Evolutionary conservation across 2,113 vertebrate species (phyloP), one percentile per base, ranked within the genome.

Genomic region (Tupaia chinensis): DNA sequence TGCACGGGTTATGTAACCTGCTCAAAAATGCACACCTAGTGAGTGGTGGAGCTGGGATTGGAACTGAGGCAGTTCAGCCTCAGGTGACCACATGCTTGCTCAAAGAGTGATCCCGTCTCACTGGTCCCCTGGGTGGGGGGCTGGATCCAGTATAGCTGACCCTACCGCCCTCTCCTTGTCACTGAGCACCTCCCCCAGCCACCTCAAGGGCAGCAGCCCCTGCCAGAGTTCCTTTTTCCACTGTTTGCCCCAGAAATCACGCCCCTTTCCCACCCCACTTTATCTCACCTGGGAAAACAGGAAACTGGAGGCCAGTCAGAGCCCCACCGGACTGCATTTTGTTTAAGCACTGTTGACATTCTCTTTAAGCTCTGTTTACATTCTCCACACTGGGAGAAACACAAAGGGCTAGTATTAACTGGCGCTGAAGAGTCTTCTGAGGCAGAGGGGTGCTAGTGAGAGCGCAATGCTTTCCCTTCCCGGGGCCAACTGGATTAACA

Each of bases 271-370:
- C 90, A 80, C 82, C 94, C 91, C 87, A 76, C n/a, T 70, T 85
- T 34, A 89, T 97, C 83, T 90, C 94, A 95, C 89, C 70, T 96
- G 95, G 34, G 95, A 97, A 98, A 97, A 68, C 94, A 97, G 96
- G 95, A 87, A 85, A 94, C 69, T 92, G 92, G 92, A 97, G 96
- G 82, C 60, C 95, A 89, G 91, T 91, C 93, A 69, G 89, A 78
- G 77, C 22, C 19, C 74, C 68, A 6, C 1, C 7, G 16, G 17
- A n/a, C 6, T 79, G 29, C 29, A 9, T 78, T 79, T 32, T 81
- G 65, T 54, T 93, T 78, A 54, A 68, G 54, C 53, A 25, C 54
- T 53, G 20, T 88, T 91, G 70, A 60, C 63, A 44, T 60, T 86
- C 81, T 72, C 66, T 81, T 74, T 87, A 83, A 90, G 68, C 34